phyloP scores from a whole-genome alignment of 2,797 vertebrate genomes.

The Diglossa cyanea region DNA sequence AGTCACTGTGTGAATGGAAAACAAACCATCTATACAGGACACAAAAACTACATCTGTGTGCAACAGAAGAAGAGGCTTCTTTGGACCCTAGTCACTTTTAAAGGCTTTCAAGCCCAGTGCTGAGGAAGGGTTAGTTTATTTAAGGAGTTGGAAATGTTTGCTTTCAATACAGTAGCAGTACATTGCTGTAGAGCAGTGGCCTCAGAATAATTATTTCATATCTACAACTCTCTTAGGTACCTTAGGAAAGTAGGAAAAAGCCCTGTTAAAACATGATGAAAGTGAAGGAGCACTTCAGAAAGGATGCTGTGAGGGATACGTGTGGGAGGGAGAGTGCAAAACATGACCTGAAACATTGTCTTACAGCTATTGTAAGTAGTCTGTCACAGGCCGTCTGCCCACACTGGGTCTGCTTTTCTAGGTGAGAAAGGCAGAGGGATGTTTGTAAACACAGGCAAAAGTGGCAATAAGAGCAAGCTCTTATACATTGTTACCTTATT shows the following conservation, averaged over 20 bases:
- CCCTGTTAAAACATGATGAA: not conserved
- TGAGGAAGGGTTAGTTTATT: not conserved
- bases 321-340: not conserved
- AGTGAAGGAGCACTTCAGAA: not conserved
- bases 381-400: not conserved
- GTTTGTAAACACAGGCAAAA: not conserved
- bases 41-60: not conserved
- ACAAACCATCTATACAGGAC: not conserved
- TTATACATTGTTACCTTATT: not conserved
- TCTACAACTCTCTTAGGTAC: not conserved
- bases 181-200: not conserved
- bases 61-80: not conserved
- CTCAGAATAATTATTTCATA: not conserved
- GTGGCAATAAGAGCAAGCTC: not conserved
- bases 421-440: not conserved
- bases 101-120: not conserved
- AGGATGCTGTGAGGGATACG: not conserved
- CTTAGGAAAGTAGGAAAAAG: not conserved
- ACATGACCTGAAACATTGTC: not conserved
- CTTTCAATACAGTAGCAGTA: not conserved
- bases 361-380: not conserved
- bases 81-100: not conserved
- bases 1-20: not conserved
- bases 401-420: not conserved
- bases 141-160: not conserved